Conservation (phyloP, 2,888 invertebrate genomes). For the Crossocerus cetratus region DNA sequence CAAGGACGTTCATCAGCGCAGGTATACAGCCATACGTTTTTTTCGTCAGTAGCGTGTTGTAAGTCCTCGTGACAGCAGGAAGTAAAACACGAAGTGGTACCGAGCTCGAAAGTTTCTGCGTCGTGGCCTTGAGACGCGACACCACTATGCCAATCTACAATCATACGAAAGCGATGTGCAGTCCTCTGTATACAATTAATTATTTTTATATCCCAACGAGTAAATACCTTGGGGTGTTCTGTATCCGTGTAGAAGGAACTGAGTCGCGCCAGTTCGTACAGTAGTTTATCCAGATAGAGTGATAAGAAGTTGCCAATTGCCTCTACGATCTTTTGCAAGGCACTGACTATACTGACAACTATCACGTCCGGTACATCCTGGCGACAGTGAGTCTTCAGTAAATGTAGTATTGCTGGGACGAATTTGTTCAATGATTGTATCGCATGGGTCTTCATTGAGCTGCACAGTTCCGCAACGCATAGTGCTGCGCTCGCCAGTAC, state of each 20-base stretch:
- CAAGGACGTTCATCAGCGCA: conserved; percentile 86
- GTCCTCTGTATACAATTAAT: conserved; percentile 3
- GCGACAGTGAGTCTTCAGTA: conserved; percentile 82
- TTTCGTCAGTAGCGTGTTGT: conserved; percentile 81
- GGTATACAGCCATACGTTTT: conserved; percentile 81
- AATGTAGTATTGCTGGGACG: conserved; percentile 86
- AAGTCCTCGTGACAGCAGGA: conserved; percentile 84
- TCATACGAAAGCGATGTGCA: background rate
- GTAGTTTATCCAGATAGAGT: conserved; percentile 87
- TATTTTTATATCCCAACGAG: background rate
- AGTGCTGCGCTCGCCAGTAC: conserved; percentile 86
- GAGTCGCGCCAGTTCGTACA: conserved; percentile 82
- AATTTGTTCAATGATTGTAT: conserved; percentile 86
- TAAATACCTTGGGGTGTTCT: conserved; percentile 68
- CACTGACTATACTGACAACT: conserved; percentile 86
- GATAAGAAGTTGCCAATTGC: conserved; percentile 90
- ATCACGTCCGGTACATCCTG: conserved; percentile 81
- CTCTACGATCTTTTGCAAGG: conserved; percentile 89
- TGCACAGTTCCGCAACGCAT: conserved; percentile 88
- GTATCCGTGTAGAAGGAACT: conserved; percentile 66
- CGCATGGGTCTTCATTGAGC: conserved; percentile 86
- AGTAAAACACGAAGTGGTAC: conserved; percentile 87
- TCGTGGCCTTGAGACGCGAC: conserved; percentile 81
- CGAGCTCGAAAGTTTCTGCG: conserved; percentile 83
- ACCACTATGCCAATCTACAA: conserved; percentile 76